Base-by-base conservation (phyloP, 2,888 invertebrate genomes). In the Desoria tigrina region DNA sequence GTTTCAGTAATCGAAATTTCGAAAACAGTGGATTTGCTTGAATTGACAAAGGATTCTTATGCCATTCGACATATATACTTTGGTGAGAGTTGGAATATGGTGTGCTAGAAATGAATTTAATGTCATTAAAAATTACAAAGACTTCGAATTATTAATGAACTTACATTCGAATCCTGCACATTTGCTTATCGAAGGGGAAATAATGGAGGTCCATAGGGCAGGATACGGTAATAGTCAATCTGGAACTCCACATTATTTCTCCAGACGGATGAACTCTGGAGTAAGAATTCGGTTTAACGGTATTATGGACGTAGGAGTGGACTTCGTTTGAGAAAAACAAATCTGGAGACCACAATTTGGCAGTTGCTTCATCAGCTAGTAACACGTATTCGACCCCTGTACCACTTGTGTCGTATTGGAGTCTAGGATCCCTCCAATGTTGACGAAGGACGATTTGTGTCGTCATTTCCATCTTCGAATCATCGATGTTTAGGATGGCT, bases 181-280 rank as follows among this genome's bases (percentile, higher is more conserved):
- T 45, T 49, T 69, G 69, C 16, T 18, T 42, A 28, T 69, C 69
- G 54, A 69, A 69, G 0, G 69, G 69, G 28, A 66, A 66, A 3
- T 18, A 45, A 11, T 28, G 14, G 14, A 69, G 42, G 23, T 69
- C 49, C 69, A 69, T 69, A 2, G 42, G 42, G 27, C 69, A 69
- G 9, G 64, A 54, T 14, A 62, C 9, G 2, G 64, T 60, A n/a
- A 64, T 1, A 11, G 69, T 61, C 0, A 66, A 2, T 16, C 64
- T 18, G 1, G 49, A 21, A 24, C 50, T 62, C 9, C 50, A 32
- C 11, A 57, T 23, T 1, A 69, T 14, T 2, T 49, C 61, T 6
- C 69, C 69, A 27, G 63, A 42, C 1, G 66, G 59, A 27, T 55
- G 63, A n/a, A 69, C 58, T 14, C 62, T 50, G 23, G 50, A 42